phyloP scores from a whole-genome alignment of 2,113 vertebrate genomes.

The Maccullochella peelii region DNA sequence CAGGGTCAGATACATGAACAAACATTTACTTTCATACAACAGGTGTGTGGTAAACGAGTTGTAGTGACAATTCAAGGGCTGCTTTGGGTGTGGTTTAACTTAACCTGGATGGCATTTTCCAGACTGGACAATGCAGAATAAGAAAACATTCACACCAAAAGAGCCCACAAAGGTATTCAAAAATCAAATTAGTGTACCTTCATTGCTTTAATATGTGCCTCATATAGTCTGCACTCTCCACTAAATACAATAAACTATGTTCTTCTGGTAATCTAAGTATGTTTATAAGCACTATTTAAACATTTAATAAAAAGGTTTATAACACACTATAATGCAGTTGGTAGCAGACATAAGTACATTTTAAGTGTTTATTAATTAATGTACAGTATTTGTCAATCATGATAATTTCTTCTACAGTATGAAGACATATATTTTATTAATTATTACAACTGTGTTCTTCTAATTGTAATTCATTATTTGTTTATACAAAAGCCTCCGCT shows the following conservation, averaged over 20 bases:
- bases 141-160: not conserved
- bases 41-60: not conserved
- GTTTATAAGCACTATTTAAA: not conserved
- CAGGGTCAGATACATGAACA: not conserved
- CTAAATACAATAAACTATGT: not conserved
- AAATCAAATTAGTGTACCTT: not conserved
- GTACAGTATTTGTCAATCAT: not conserved
- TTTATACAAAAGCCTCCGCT: not conserved
- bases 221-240: not conserved
- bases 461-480: not conserved
- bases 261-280: not conserved
- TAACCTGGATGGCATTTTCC: not conserved
- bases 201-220: not conserved
- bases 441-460: not conserved
- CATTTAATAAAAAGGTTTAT: not conserved
- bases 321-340: not conserved
- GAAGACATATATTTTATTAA: not conserved
- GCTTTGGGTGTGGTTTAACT: not conserved
- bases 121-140: not conserved
- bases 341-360: not conserved
- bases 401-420: not conserved
- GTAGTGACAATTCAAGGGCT: not conserved
- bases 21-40: not conserved
- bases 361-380: not conserved
- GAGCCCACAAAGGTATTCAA: not conserved